Base-by-base conservation (phyloP, 2,797 vertebrate species). In the Hypotaenidia okinawae region DNA sequence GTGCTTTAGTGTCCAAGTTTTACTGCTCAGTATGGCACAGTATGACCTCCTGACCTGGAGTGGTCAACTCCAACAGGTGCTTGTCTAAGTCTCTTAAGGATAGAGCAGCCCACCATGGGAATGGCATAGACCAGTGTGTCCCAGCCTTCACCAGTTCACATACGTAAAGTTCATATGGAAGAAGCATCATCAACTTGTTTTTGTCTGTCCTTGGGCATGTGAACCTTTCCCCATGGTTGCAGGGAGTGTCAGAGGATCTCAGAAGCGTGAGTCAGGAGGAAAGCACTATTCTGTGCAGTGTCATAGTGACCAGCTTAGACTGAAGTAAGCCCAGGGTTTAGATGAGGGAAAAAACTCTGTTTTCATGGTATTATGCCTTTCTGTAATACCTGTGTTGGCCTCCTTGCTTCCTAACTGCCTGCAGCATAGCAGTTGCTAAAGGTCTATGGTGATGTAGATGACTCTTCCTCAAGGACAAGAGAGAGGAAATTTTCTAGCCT, bases 201-300 rank as follows among this genome's bases (percentile, higher is more conserved):
- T 70, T 92, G 17, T 61, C 61, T 78, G 28, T 62, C 58, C 61
- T n/a, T 43, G 62, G 76, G 49, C 35, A 32, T 0, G 16, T 28
- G 37, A 72, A 52, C 45, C 33, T 67, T 93, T 37, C 72, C 47
- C 41, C 10, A 6, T 68, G 45, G 43, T 3, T 87, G 74, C 52
- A 55, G 15, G 11, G 3, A 10, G 54, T 21, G 59, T 79, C 93
- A 89, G 81, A 76, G 59, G 32, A 69, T 67, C 62, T 62, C 66
- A 72, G 66, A 76, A 69, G 23, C 45, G 7, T 92, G 93, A 94
- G 33, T 93, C 79, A 94, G 72, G 76, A 51, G n/a, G 49, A 49
- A 82, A 52, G 27, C 22, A 19, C 52, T 73, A 10, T 28, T 95
- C 89, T 79, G 33, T 82, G 37, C 32, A 66, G 28, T 35, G 5